Evolutionary conservation across 1,140 invertebrate species (phyloP).

Genomic region (Aphaenogaster ashmeadi): DNA sequence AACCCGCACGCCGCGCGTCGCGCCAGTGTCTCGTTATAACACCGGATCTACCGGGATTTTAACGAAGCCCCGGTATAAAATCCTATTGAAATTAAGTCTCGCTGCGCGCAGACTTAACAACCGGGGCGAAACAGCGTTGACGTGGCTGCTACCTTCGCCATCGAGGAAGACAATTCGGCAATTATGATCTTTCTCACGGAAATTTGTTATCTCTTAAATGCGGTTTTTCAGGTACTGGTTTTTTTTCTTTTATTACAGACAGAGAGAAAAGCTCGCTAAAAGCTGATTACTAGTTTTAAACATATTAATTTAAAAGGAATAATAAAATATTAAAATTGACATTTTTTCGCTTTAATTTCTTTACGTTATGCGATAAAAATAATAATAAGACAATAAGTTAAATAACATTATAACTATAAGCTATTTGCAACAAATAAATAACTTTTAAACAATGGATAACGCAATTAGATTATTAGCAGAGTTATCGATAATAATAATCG

Average conservation of each 20-base stretch:
- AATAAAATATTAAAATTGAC: background rate
- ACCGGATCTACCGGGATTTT: constrained; percentile 50
- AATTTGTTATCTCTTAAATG: background rate
- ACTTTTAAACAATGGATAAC: background rate
- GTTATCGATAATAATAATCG: background rate
- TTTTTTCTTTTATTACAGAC: background rate
- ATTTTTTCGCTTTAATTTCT: background rate
- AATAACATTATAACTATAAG: background rate
- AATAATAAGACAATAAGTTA: background rate
- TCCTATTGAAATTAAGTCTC: constrained; percentile 62
- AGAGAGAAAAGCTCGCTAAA: background rate
- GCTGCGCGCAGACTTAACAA: constrained; percentile 13
- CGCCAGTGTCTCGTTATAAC: constrained; percentile 31
- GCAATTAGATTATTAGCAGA: constrained; percentile 15
- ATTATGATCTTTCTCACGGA: constrained; percentile 7
- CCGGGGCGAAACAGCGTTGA: constrained; percentile 20
- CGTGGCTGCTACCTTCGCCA: constrained; percentile 8
- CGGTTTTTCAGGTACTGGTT: background rate
- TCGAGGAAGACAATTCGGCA: constrained; percentile 34
- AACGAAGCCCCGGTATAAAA: constrained; percentile 49
- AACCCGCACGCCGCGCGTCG: constrained; percentile 13
- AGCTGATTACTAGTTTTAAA: constrained; percentile 13
- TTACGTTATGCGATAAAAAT: background rate
- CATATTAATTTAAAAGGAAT: constrained; percentile 3
- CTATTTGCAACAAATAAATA: background rate